Conservation (phyloP, 2,113 vertebrate genomes). For the Epinephelus fuscoguttatus region DNA sequence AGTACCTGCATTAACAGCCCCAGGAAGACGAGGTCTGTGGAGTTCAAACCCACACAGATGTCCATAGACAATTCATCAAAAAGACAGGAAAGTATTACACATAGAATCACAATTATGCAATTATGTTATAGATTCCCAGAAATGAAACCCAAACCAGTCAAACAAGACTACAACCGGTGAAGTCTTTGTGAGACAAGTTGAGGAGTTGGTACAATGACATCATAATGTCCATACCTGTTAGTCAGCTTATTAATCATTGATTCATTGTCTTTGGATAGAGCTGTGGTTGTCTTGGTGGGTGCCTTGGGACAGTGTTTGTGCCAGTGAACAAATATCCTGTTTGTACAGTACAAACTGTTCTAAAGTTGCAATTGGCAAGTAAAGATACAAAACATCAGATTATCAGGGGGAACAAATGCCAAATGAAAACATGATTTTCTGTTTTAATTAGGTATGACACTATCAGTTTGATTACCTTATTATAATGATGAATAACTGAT, state of each 20-base stretch:
- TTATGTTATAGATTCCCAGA: not conserved
- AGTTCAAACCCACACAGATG: not conserved
- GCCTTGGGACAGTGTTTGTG: not conserved
- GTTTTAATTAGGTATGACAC: fast-evolving
- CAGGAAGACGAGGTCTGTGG: not conserved
- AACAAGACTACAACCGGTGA: not conserved
- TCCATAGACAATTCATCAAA: not conserved
- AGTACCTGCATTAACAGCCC: not conserved
- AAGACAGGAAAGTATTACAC: not conserved
- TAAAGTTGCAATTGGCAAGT: not conserved
- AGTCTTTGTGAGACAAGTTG: not conserved
- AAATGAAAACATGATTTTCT: not conserved
- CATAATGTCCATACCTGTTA: not conserved
- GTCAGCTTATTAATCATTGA: constrained; percentile 14
- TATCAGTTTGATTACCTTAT: not conserved
- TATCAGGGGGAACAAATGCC: not conserved
- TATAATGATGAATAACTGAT: not conserved
- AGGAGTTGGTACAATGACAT: not conserved
- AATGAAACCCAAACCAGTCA: not conserved
- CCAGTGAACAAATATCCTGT: not conserved
- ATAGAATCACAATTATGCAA: not conserved
- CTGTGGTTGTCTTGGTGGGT: not conserved
- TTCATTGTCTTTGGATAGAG: not conserved
- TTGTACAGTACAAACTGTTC: not conserved
- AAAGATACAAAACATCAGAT: not conserved